Base-by-base conservation (phyloP, 2,888 invertebrate genomes). In the Slavum lentiscoides region DNA sequence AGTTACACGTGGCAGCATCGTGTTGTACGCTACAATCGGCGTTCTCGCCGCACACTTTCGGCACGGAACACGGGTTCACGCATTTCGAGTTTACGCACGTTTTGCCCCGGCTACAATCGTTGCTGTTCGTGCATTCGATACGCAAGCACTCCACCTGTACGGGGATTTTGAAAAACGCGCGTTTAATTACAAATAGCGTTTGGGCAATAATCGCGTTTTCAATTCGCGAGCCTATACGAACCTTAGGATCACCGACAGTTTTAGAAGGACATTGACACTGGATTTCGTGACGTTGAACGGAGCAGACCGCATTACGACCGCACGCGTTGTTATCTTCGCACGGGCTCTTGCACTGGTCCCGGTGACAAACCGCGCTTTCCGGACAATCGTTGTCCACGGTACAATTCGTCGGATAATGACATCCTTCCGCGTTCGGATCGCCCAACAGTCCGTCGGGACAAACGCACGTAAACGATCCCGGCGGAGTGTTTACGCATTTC, bases 351-450 rank as follows among this genome's bases (percentile, higher is more conserved):
- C 95, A 96, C 69, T 90, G 90, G 82, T 92, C 91, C 82, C 92
- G 91, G 64, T 90, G 87, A 84, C 95, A 95, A 84, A 91, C 90
- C 0, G 94, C 93, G 74, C 91, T 90, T 13, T 89, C 88, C 0
- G 94, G 93, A 85, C 95, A 96, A 84, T 95, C 94, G 2, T 90
- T 87, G 85, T 95, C 92, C 4, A 91, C 89, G 83, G 91, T 90
- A 85, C 95, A 96, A 85, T 94, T 94, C 70, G 94, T 95, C 1
- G 95, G 94, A 86, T 91, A 90, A 83, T 92, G 91, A 85, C 96
- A 96, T 55, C 93, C 94, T 0, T 89, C 89, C 81, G 89, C 89
- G 53, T 89, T 88, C 11, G 92, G 90, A 88, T 95, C 95, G 43
- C 94, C 93, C 74, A 96, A 90, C 37, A 94, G 89, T 77, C 94